Evolutionary conservation across 2,888 invertebrate genomes (phyloP).

Genomic region (Drosophila koepferae): DNA sequence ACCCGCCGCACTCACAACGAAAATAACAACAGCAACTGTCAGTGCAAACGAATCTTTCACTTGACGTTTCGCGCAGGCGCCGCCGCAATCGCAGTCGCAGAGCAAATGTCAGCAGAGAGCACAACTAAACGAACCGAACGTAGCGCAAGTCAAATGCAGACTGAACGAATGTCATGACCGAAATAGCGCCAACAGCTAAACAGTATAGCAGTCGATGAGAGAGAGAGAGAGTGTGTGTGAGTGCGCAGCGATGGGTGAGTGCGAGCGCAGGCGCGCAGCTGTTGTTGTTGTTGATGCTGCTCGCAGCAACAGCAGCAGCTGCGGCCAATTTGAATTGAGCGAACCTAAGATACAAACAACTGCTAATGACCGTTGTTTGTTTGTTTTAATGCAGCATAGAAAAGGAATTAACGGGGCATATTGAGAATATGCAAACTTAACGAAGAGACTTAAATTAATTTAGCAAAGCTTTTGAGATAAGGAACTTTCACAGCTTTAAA

Average conservation of each 20-base stretch:
- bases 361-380: conserved; percentile 67
- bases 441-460: background rate
- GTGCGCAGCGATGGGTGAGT: conserved; percentile 4
- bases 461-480: background rate
- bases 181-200: conserved; percentile 56
- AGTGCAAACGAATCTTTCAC: conserved; percentile 46
- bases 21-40: conserved; percentile 31
- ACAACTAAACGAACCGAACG: conserved; percentile 64
- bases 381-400: conserved; percentile 56
- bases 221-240: conserved; percentile 22
- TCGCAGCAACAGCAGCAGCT: conserved; percentile 33
- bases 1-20: conserved; percentile 27
- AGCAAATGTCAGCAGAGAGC: conserved; percentile 32
- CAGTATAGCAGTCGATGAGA: conserved; percentile 5
- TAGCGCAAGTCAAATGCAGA: conserved; percentile 76
- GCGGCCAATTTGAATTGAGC: conserved; percentile 53
- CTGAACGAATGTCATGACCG: conserved; percentile 83
- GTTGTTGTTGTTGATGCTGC: conserved; percentile 20
- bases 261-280: conserved; percentile 48
- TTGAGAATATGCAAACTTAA: conserved; percentile 1
- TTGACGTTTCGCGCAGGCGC: conserved; percentile 37
- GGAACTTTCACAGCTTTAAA: background rate
- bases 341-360: conserved; percentile 47
- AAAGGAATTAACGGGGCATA: background rate
- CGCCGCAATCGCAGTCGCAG: background rate